Base-by-base conservation (phyloP, 2,113 vertebrate genomes). In the Zosterops lateralis region DNA sequence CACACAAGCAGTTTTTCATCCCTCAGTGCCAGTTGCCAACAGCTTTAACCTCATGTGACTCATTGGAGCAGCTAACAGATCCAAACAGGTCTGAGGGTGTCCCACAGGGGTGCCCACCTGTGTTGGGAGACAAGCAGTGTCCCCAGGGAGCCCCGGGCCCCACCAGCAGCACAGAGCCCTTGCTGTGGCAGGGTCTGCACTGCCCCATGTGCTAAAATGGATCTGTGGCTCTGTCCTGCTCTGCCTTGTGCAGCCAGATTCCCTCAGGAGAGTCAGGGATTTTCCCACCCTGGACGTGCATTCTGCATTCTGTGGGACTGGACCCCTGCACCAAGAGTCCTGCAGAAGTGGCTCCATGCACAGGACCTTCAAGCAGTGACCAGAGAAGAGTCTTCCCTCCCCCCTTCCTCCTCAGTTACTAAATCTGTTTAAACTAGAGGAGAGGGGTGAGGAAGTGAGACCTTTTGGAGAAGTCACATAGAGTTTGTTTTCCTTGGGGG, bases 401-500 rank as follows among this genome's bases (percentile, higher is more conserved):
- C 54, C 76, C 82, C 67, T 89, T 82, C 92, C 90, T 96, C 87
- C 94, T 93, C 86, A 66, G 82, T 95, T 56, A 54, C 96, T 93
- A 85, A 97, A 94, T 97, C 97, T 97, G 93, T 97, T 97, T 98
- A 97, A 98, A 97, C 97, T 96, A 95, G 96, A 96, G n/a, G 90
- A 95, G 95, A 97, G 91, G 94, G 97, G 95, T 89, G 96, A 97
- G 97, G 97, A 97, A 97, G 97, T 96, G 96, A 97, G 98, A 97
- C 97, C 92, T 93, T 97, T 97, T 75, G 42, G 96, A 96, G 97
- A 97, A 97, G 97, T 97, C 97, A 96, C 96, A 96, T 96, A 90
- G 96, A 97, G 97, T 98, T 98, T 98, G 98, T 98, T 98, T 98
- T 98, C 97, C 98, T 98, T 98, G 96, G 97, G 97, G 97, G 97